Evolutionary conservation across 2,888 invertebrate genomes (phyloP), one percentile per base, ranked within the genome.

Genomic region (Agrilus biguttatus): DNA sequence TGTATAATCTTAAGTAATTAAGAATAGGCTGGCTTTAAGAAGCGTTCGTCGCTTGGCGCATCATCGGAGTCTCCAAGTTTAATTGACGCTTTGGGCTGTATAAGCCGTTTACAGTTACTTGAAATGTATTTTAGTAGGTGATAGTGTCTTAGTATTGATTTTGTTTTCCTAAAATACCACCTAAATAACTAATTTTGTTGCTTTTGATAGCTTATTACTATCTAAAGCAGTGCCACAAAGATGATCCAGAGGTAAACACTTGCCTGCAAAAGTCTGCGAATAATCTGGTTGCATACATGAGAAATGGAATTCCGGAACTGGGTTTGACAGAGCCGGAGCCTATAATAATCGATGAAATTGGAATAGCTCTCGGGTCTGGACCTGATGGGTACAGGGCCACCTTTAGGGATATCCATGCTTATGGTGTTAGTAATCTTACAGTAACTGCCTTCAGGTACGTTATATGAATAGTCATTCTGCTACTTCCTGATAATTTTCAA

Each of bases 301-400:
- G 79, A 46, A 68, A 75, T 47, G 88, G 88, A 50, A 76, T 85
- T 49, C 83, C 83, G 0, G 83, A 84, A 58, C 63, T 84, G 34
- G 80, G 77, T 37, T 72, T 83, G 38, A 72, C 71, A 54, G 75
- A 80, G 69, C 78, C 85, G 4, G 87, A 87, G 56, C 84, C 86
- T 0, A 80, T 87, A 44, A 66, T 83, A n/a, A 79, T 88, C 44
- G 87, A 88, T 59, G 85, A 88, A 63, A 75, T 88, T 45, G 80
- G 84, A 33, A 81, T 88, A 49, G 76, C 84, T 0, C 65, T 88
- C 48, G 88, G 88, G 37, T 77, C 74, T 21, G 87, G 87, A 0
- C 84, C 87, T 0, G 83, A 88, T 58, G 87, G 86, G 0, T 88
- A 88, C 67, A 73, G 81, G 39, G 87, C 86, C 2, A 78, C 78